Evolutionary conservation across 2,888 invertebrate species (phyloP).

Genomic region (Trissolcus japonicus): DNA sequence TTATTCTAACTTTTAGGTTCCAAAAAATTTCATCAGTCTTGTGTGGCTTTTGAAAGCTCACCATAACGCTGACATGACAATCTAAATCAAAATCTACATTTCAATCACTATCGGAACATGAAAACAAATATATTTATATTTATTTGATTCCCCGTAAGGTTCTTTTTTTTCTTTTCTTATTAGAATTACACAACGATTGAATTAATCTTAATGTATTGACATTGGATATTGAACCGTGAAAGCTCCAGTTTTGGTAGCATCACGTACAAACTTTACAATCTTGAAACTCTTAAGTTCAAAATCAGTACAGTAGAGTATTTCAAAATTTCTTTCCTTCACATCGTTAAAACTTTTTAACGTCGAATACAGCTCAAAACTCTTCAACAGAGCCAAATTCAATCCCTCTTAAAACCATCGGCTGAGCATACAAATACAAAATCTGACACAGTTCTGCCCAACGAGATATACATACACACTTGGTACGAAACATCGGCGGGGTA

Average conservation of each 20-base stretch:
- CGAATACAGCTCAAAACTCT: neutral
- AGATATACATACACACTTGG: slow-evolving; percentile 56
- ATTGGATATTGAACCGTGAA: slow-evolving; percentile 1
- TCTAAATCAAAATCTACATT: slow-evolving; percentile 26
- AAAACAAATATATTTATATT: neutral
- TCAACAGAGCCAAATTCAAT: slow-evolving; percentile 22
- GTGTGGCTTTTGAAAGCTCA: slow-evolving; percentile 52
- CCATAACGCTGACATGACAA: slow-evolving; percentile 29
- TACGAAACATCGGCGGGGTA: slow-evolving; percentile 64
- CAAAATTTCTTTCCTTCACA: neutral
- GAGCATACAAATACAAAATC: neutral
- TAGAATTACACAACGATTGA: neutral
- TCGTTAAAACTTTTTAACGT: slow-evolving; percentile 1
- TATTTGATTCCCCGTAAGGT: too few species aligned
- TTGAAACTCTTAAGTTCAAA: neutral
- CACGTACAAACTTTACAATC: neutral
- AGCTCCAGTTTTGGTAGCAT: slow-evolving; percentile 14
- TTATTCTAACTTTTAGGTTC: too few species aligned
- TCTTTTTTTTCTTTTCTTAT: too few species aligned
- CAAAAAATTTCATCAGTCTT: slow-evolving; percentile 63
- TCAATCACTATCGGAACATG: slow-evolving; percentile 31
- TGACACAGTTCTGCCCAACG: slow-evolving; percentile 11
- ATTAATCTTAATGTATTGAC: slow-evolving; percentile 14
- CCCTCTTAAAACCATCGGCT: slow-evolving; percentile 7
- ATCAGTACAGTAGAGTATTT: slow-evolving; percentile 8